These are phyloP conservation scores for Chesias legatella DNA, from an alignment of 2,888 invertebrate species.

Conservation along the genomic window DNA sequence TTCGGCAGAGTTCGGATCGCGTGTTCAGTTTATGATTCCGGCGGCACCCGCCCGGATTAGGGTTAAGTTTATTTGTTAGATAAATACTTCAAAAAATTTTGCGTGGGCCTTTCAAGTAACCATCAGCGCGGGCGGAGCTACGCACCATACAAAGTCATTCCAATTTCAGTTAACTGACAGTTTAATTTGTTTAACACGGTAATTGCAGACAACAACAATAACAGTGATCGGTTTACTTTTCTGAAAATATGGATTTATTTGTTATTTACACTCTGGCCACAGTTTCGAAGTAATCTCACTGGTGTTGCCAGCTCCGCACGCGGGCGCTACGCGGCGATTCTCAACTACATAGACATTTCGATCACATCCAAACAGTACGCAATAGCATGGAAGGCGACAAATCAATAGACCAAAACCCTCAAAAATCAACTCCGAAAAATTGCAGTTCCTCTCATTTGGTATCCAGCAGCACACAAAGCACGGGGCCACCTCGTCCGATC, in stretches of 20 bases:
- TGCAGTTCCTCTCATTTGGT: conserved; percentile 42
- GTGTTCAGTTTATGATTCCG: conserved; percentile 59
- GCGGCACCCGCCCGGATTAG: conserved; percentile 50
- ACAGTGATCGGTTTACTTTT: conserved; percentile 20
- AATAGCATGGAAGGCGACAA: conserved; percentile 89
- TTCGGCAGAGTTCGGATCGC: conserved; percentile 70
- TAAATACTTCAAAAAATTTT: conserved; percentile 61
- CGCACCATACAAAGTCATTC: conserved; percentile 35
- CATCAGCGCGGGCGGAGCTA: conserved; percentile 50
- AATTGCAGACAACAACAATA: conserved; percentile 21
- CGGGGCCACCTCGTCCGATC: conserved; percentile 96
- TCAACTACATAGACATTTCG: conserved; percentile 86
- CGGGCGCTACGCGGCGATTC: conserved; percentile 77
- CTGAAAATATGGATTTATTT: conserved; percentile 22
- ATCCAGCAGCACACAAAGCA: conserved; percentile 79
- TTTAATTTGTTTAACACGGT: conserved; percentile 18
- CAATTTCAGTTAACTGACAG: conserved; percentile 19
- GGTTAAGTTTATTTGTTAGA: conserved; percentile 77
- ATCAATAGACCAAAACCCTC: conserved; percentile 63
- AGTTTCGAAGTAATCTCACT: conserved; percentile 35
- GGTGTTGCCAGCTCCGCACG: conserved; percentile 51
- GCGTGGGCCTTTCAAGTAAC: conserved; percentile 51
- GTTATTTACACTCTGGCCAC: conserved; percentile 30
- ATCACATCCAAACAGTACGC: conserved; percentile 85
- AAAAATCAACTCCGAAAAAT: conserved; percentile 41